Percentiles rank a stretch among this genome's conserved stretches.
phyloP scores from a whole-genome alignment of 2,888 invertebrate species.

The Amphipoea oculea region DNA sequence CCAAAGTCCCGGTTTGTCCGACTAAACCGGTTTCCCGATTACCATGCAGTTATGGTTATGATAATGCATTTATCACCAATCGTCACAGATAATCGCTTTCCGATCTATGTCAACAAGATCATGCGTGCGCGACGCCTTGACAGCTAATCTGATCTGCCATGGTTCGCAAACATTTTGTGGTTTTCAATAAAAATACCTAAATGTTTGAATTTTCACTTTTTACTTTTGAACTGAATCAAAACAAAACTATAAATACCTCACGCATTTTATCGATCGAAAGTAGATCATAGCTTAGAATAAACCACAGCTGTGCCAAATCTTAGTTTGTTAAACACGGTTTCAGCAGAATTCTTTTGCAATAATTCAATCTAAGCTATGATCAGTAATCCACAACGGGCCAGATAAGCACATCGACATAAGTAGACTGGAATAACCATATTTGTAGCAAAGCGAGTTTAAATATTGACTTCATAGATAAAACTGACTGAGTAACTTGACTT shows the following conservation, averaged over 20 bases:
- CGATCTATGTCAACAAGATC: constrained; percentile 64
- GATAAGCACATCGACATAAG: neutral
- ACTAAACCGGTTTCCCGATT: constrained; percentile 41
- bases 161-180: constrained; percentile 42
- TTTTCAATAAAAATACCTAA: constrained; percentile 33
- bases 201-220: constrained; percentile 57
- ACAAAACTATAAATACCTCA: constrained; percentile 43
- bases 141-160: constrained; percentile 44
- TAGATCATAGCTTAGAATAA: constrained; percentile 28
- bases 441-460: too few species aligned
- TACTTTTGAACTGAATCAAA: constrained; percentile 37
- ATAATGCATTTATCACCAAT: constrained; percentile 48
- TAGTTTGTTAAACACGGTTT: neutral
- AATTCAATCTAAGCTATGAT: neutral
- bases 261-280: constrained; percentile 54
- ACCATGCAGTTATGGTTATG: constrained; percentile 42
- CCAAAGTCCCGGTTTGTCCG: constrained; percentile 27
- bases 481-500: too few species aligned
- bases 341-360: neutral
- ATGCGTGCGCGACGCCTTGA: constrained; percentile 64
- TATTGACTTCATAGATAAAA: too few species aligned
- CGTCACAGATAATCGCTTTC: constrained; percentile 30
- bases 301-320: constrained; percentile 35
- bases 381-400: neutral
- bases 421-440: neutral